Percentiles rank a stretch among this genome's conserved stretches.
phyloP scores from a whole-genome alignment of 2,113 vertebrate genomes.

The Pipa parva region DNA sequence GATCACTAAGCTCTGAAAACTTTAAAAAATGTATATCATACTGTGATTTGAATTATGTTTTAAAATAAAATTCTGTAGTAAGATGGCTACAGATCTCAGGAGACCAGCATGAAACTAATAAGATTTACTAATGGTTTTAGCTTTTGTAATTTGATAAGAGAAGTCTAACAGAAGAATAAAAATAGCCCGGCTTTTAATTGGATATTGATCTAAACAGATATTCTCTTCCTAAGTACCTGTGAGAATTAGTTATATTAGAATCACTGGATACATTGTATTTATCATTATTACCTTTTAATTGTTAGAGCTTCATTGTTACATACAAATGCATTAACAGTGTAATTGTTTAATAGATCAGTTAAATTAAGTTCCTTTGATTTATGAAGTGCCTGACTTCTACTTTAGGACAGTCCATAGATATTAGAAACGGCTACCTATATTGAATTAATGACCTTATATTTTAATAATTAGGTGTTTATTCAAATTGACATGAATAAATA shows the following conservation, averaged over 20 bases:
- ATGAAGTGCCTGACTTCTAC: constrained; percentile 26
- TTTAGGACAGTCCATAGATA: constrained; percentile 17
- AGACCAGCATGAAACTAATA: constrained; percentile 60
- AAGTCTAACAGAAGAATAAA: constrained; percentile 46
- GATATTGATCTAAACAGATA: constrained; percentile 64
- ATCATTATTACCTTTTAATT: constrained; percentile 46
- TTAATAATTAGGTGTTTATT: constrained; percentile 8
- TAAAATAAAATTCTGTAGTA: constrained; percentile 45
- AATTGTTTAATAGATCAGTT: constrained; percentile 50
- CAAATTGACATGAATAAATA: too few species aligned
- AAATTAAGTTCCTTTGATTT: constrained; percentile 51
- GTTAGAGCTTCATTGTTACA: constrained; percentile 35
- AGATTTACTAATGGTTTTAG: constrained; percentile 57
- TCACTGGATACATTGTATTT: constrained; percentile 52
- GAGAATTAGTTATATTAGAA: constrained; percentile 51
- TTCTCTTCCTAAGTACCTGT: constrained; percentile 47
- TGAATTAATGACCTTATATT: constrained; percentile 8
- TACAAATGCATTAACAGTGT: constrained; percentile 44
- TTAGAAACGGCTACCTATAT: constrained; percentile 14
- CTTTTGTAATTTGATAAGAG: constrained; percentile 51
- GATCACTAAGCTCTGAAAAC: constrained; percentile 45
- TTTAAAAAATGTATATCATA: constrained; percentile 54
- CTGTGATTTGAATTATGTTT: constrained; percentile 57
- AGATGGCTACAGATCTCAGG: constrained; percentile 50
- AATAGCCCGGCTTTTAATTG: constrained; percentile 53